Evolutionary conservation across 1,140 invertebrate species (phyloP).

Genomic region (Eulimnadia texana): DNA sequence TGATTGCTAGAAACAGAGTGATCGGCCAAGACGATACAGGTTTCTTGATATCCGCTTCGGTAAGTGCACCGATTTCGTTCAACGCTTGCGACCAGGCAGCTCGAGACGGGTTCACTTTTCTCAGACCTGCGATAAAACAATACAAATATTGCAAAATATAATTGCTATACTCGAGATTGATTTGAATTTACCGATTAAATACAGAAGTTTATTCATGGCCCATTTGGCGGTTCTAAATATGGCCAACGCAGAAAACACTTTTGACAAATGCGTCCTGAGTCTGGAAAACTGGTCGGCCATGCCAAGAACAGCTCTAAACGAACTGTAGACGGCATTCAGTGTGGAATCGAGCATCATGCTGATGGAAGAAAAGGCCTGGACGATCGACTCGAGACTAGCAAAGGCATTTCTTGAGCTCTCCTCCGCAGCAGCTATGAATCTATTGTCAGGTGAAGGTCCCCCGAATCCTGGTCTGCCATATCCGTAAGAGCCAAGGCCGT

Average conservation of each 20-base stretch:
- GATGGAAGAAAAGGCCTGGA: slow-evolving; percentile 78
- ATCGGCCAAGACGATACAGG: slow-evolving; percentile 36
- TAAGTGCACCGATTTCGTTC: neutral
- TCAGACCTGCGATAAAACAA: slow-evolving; percentile 31
- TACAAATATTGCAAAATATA: slow-evolving; percentile 18
- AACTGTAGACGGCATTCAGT: slow-evolving; percentile 84
- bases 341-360: slow-evolving; percentile 95
- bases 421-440: slow-evolving; percentile 47
- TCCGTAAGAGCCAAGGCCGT: neutral
- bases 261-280: slow-evolving; percentile 60
- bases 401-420: slow-evolving; percentile 82
- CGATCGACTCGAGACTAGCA: slow-evolving; percentile 82
- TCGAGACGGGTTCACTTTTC: slow-evolving; percentile 33
- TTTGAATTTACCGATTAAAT: slow-evolving; percentile 43
- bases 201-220: slow-evolving; percentile 56
- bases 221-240: slow-evolving; percentile 61
- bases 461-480: neutral
- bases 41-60: slow-evolving; percentile 18
- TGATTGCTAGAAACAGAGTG: slow-evolving; percentile 64
- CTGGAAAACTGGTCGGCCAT: slow-evolving; percentile 87
- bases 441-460: slow-evolving; percentile 33
- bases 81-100: slow-evolving; percentile 29
- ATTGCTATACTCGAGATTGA: neutral
- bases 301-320: slow-evolving; percentile 83
- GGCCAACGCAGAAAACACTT: slow-evolving; percentile 70